These are phyloP conservation scores for Gymnorhina tibicen DNA, from an alignment of 2,113 vertebrate species.

Conservation along the genomic window DNA sequence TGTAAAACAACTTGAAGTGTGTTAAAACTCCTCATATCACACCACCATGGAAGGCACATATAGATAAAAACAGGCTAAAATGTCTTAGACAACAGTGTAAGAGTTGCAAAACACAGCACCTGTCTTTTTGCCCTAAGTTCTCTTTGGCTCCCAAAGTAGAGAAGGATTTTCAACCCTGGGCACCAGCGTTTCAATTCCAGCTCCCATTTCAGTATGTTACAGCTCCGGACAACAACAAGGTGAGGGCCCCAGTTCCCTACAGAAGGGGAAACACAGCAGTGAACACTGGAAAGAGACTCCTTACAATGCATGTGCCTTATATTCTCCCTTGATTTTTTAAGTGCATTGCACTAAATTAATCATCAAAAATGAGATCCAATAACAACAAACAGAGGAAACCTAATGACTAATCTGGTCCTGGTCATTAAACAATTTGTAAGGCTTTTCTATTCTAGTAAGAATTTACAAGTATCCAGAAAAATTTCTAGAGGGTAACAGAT, in stretches of 20 bases:
- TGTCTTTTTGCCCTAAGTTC: conserved; percentile 84
- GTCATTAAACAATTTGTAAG: not conserved
- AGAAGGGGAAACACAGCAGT: not conserved
- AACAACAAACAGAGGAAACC: not conserved
- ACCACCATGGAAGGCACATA: not conserved
- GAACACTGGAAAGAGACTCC: not conserved
- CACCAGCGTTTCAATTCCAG: conserved; percentile 93
- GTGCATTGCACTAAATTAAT: not conserved
- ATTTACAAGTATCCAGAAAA: not conserved
- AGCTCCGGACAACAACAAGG: conserved; percentile 87
- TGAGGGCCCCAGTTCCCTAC: conserved; percentile 91
- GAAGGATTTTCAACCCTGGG: conserved; percentile 86
- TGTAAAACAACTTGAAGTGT: not conserved
- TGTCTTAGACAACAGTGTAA: not conserved
- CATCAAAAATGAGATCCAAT: not conserved
- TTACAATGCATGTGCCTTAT: not conserved
- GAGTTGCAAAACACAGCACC: conserved; percentile 59
- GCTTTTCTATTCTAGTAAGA: not conserved
- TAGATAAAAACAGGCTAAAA: not conserved
- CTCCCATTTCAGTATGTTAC: conserved; percentile 89
- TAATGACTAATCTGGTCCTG: not conserved
- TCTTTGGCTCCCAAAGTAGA: conserved; percentile 84
- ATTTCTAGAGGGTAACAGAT: not conserved
- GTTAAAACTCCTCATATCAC: not conserved
- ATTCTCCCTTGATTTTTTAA: not conserved